Percentiles rank a stretch among this genome's conserved stretches.
Conservation (phyloP, 2,797 vertebrate species). For the Dallia pectoralis region DNA sequence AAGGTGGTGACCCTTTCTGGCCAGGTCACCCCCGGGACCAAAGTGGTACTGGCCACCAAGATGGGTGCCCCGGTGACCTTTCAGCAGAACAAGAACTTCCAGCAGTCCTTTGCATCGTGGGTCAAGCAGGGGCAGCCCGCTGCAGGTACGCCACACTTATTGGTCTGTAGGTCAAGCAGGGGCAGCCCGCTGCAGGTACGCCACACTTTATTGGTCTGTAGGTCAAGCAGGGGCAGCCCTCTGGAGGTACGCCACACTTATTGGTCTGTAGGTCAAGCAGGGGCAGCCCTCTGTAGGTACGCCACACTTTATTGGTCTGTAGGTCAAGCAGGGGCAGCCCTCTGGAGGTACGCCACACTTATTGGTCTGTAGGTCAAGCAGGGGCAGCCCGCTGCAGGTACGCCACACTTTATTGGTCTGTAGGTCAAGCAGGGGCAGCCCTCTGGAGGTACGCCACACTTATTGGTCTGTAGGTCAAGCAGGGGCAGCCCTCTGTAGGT, state of each 20-base stretch:
- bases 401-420: too few relatives aligned
- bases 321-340: constrained; percentile 96
- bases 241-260: too few relatives aligned
- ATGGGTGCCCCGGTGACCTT: constrained; percentile 95
- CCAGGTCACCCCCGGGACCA: constrained; percentile 83
- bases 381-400: constrained; percentile 89
- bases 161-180: constrained; percentile 98
- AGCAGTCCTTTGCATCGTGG: constrained; percentile 96
- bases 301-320: too few relatives aligned
- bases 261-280: constrained; percentile 98
- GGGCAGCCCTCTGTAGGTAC: constrained; percentile 89
- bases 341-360: too few relatives aligned
- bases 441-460: too few relatives aligned
- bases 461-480: constrained; percentile 98
- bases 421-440: constrained; percentile 98
- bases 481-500: constrained; percentile 90
- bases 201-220: too few relatives aligned
- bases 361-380: constrained; percentile 99
- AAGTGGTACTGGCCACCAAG: constrained; percentile 93
- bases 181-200: constrained; percentile 88
- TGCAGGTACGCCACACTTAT: constrained; percentile 73
- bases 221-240: constrained; percentile 95
- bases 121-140: constrained; percentile 94
- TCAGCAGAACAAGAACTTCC: constrained; percentile 98
- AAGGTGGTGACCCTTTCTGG: constrained; percentile 87